Percentiles rank a stretch among this genome's conserved stretches.
Evolutionary conservation across 2,888 invertebrate species (phyloP).

Genomic region (Sesamia inferens): DNA sequence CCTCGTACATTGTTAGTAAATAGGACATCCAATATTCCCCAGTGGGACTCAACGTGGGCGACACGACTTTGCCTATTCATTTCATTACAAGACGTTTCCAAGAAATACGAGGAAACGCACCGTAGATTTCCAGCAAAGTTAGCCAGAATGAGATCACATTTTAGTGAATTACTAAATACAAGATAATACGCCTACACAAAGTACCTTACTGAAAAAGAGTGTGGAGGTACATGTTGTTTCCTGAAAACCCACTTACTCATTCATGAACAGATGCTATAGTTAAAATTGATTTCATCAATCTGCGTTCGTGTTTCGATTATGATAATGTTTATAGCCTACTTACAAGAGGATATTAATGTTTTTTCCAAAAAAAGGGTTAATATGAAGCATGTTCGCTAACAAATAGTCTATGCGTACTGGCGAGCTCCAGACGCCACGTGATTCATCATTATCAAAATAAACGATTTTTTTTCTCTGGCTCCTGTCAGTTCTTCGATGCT

Average conservation of each 20-base stretch:
- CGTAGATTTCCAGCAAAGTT: slow-evolving; percentile 60
- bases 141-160: slow-evolving; percentile 63
- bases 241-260: slow-evolving; percentile 34
- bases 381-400: slow-evolving; percentile 63
- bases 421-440: slow-evolving; percentile 64
- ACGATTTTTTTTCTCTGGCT: slow-evolving; percentile 73
- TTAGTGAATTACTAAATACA: slow-evolving; percentile 51
- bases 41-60: slow-evolving; percentile 52
- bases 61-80: slow-evolving; percentile 60
- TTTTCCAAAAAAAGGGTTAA: slow-evolving; percentile 69
- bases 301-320: slow-evolving; percentile 45
- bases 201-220: slow-evolving; percentile 16
- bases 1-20: slow-evolving; percentile 57
- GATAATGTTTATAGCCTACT: slow-evolving; percentile 57
- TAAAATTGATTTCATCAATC: slow-evolving; percentile 30
- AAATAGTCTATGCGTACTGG: slow-evolving; percentile 44
- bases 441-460: slow-evolving; percentile 84
- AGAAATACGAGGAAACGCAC: slow-evolving; percentile 63
- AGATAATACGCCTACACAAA: slow-evolving; percentile 38
- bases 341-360: slow-evolving; percentile 72
- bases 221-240: slow-evolving; percentile 27
- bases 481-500: slow-evolving; percentile 70
- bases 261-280: slow-evolving; percentile 32
- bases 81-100: slow-evolving; percentile 57
- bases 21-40: slow-evolving; percentile 57